Conservation (phyloP, 1,140 invertebrate genomes). For the Danaus plexippus region DNA sequence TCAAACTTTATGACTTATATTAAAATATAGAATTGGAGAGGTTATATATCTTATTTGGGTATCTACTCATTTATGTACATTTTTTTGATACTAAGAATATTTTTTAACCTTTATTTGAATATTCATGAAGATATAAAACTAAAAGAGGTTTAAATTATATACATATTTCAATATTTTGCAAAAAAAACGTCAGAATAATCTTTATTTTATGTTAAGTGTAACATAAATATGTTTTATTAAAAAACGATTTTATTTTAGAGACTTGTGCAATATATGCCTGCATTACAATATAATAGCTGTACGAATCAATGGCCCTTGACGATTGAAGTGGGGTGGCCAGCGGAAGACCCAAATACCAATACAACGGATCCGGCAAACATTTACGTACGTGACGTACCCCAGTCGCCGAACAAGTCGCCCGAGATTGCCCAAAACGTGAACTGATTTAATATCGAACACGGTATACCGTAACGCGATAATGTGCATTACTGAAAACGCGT, state of each 20-base stretch:
- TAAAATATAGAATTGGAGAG: too few species aligned
- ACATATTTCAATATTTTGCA: not conserved
- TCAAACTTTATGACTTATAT: too few species aligned
- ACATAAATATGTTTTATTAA: slow-evolving; percentile 6
- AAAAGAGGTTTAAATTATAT: not conserved
- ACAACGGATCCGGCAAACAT: slow-evolving; percentile 44
- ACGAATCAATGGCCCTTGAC: slow-evolving; percentile 58
- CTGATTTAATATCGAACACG: slow-evolving; percentile 33
- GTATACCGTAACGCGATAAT: slow-evolving; percentile 32
- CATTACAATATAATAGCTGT: slow-evolving; percentile 10
- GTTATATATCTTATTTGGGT: too few species aligned
- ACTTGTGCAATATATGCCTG: slow-evolving; percentile 55
- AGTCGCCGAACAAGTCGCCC: slow-evolving; percentile 33
- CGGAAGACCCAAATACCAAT: slow-evolving; percentile 53
- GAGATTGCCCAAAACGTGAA: slow-evolving; percentile 43
- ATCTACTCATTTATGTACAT: too few species aligned
- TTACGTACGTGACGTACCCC: slow-evolving; percentile 54
- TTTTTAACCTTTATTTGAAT: not conserved
- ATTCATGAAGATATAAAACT: slow-evolving; percentile 6
- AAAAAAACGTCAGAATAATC: not conserved
- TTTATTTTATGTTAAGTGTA: not conserved
- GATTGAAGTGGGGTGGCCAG: slow-evolving; percentile 29
- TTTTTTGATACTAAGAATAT: too few species aligned
- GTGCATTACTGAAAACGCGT: slow-evolving; percentile 36
- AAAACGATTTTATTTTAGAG: slow-evolving; percentile 4